A percentile compares a stretch with the other conserved stretches of the same genome.
Conservation (phyloP, 1,140 invertebrate species). For the Zaprionus davidi region DNA sequence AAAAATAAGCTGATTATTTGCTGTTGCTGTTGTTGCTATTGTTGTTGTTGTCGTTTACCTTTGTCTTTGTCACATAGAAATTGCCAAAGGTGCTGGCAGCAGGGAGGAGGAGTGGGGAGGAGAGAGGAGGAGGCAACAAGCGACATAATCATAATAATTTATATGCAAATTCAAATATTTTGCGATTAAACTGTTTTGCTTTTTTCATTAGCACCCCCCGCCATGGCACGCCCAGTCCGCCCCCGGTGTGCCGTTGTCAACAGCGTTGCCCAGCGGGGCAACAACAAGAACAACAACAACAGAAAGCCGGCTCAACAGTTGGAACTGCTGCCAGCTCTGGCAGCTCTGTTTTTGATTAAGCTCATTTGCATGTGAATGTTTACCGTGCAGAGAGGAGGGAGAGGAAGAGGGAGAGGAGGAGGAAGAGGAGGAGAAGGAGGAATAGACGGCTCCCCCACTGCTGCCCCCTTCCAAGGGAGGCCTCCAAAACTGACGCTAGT, state of each 20-base stretch:
- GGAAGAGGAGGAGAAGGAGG: no score
- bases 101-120: neutral
- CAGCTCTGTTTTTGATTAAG: slow-evolving; percentile 80
- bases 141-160: slow-evolving; percentile 59
- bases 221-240: slow-evolving; percentile 1
- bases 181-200: slow-evolving; percentile 78
- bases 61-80: slow-evolving; percentile 34
- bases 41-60: slow-evolving; percentile 16
- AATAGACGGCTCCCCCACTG: no score
- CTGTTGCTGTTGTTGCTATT: neutral
- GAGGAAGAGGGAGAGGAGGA: no score
- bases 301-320: slow-evolving; percentile 52
- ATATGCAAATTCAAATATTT: slow-evolving; percentile 78
- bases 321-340: slow-evolving; percentile 24
- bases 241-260: slow-evolving; percentile 18
- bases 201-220: slow-evolving; percentile 74
- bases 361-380: slow-evolving; percentile 79
- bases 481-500: slow-evolving; percentile 46
- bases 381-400: no score
- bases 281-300: neutral
- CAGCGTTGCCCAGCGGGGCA: slow-evolving; percentile 27
- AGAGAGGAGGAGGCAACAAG: neutral
- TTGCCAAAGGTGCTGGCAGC: neutral
- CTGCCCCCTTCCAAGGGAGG: neutral
- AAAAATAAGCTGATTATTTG: slow-evolving; percentile 50